A percentile compares a stretch with the other conserved stretches of the same genome.
Evolutionary conservation across 2,113 vertebrate species (phyloP).

Genomic region (Micronycteris hirsuta): DNA sequence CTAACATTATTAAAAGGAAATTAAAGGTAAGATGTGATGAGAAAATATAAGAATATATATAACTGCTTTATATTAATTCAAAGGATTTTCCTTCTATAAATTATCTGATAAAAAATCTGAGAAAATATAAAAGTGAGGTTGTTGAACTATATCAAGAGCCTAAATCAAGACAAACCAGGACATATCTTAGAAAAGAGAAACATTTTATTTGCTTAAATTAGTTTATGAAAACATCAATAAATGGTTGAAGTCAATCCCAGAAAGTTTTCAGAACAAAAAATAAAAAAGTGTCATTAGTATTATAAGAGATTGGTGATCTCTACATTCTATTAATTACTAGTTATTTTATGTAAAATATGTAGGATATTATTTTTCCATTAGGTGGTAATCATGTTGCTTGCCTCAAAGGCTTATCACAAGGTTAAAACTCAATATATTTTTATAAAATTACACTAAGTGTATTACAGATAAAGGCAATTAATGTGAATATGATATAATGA

Average conservation of each 20-base stretch:
- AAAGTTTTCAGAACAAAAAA: background rate
- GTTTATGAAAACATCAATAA: background rate
- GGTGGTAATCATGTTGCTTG: background rate
- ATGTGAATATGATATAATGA: background rate
- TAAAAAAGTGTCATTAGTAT: background rate
- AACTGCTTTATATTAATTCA: background rate
- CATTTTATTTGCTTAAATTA: background rate
- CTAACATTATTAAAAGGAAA: background rate
- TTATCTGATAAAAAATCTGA: background rate
- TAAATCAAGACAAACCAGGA: background rate
- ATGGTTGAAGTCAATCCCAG: background rate
- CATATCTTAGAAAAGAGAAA: background rate
- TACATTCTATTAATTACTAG: background rate
- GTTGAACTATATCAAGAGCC: accelerated
- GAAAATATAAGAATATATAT: background rate
- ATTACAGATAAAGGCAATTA: background rate
- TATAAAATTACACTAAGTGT: background rate
- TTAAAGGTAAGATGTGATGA: background rate
- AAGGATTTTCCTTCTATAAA: background rate
- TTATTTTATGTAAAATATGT: background rate
- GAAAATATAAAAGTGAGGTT: background rate
- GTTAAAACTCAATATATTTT: background rate
- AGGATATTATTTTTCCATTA: background rate
- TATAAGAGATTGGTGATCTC: background rate
- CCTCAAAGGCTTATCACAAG: background rate